A percentile compares a stretch with the other conserved stretches of the same genome.
Conservation (phyloP, 1,140 invertebrate species). For the Lamellibrachia luymesi region DNA sequence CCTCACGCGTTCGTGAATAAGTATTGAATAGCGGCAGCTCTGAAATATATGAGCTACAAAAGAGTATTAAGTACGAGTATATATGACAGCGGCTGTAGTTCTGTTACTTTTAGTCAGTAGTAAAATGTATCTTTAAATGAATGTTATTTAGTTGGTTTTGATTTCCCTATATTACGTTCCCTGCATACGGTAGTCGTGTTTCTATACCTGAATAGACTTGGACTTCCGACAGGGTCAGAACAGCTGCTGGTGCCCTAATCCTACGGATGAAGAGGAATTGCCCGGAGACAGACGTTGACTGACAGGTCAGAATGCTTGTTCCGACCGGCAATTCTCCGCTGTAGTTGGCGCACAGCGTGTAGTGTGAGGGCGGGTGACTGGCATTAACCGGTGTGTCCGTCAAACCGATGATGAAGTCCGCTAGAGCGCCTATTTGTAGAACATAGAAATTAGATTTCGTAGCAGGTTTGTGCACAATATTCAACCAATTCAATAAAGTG, state of each 20-base stretch:
- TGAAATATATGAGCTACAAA: too few relatives aligned
- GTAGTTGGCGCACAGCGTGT: not conserved
- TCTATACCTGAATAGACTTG: not conserved
- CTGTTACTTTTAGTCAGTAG: too few relatives aligned
- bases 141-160: too few relatives aligned
- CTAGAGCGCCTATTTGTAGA: not conserved
- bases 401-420: not conserved
- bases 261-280: not conserved
- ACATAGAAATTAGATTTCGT: too few relatives aligned
- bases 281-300: not conserved
- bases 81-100: too few relatives aligned
- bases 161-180: too few relatives aligned
- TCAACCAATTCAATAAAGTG: too few relatives aligned
- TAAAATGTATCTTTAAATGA: too few relatives aligned
- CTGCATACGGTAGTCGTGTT: not conserved
- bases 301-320: not conserved
- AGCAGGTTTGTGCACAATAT: too few relatives aligned
- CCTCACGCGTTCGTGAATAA: too few relatives aligned
- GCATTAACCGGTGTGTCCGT: not conserved
- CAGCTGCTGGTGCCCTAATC: not conserved
- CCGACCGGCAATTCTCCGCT: not conserved
- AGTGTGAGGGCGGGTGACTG: not conserved
- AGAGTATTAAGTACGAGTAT: too few relatives aligned
- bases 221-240: not conserved
- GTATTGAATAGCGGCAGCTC: too few relatives aligned